Evolutionary conservation across 2,113 vertebrate genomes (phyloP).

Genomic region (Actinemys pallida): DNA sequence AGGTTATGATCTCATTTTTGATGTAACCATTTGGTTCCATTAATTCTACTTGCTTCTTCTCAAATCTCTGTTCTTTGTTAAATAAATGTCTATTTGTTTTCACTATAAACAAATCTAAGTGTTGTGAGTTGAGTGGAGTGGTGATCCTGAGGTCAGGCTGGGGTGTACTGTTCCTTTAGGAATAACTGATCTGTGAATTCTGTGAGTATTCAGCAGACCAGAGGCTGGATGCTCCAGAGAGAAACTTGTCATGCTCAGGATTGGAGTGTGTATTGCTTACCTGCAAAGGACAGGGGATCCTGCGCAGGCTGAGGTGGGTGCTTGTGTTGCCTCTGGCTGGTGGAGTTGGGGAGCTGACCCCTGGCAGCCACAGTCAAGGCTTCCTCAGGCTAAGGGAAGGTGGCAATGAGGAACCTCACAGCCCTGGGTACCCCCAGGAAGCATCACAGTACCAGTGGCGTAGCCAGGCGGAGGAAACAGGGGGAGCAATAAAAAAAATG

Average conservation of each 20-base stretch:
- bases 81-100: neutral
- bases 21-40: neutral
- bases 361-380: neutral
- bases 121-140: neutral
- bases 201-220: neutral
- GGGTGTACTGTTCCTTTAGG: neutral
- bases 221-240: no score
- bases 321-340: neutral
- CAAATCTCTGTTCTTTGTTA: neutral
- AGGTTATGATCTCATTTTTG: neutral
- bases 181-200: neutral
- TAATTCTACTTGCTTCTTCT: neutral
- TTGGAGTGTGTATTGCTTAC: neutral
- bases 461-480: no score
- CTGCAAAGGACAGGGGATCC: neutral
- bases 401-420: neutral
- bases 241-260: neutral
- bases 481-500: no score
- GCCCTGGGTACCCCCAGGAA: neutral
- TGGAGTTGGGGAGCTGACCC: neutral
- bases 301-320: neutral
- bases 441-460: no score
- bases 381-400: neutral
- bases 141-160: neutral
- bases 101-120: neutral